Conservation (phyloP, 2,797 vertebrate species). For the Thamnophis elegans region DNA sequence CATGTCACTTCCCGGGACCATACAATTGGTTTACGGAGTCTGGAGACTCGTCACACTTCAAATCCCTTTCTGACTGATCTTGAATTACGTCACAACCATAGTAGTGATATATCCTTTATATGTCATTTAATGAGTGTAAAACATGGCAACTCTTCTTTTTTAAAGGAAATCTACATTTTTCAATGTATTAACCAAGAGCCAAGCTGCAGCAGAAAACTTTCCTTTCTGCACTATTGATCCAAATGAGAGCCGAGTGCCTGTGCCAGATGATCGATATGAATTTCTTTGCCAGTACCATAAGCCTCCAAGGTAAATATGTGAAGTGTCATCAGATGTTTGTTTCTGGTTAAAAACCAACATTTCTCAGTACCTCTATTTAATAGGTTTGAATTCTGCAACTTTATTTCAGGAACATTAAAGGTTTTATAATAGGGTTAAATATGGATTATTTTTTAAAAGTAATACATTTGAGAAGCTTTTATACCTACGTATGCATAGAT, state of each 20-base stretch:
- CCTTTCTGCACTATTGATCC: constrained; percentile 97
- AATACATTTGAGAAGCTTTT: not conserved
- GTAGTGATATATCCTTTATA: not conserved
- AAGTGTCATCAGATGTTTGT: constrained; percentile 1
- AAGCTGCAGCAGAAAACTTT: constrained; percentile 90
- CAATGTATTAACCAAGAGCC: constrained; percentile 93
- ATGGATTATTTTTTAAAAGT: not conserved
- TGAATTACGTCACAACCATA: not conserved
- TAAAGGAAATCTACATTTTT: constrained; percentile 96
- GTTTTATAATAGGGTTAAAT: not conserved
- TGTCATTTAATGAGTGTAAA: not conserved
- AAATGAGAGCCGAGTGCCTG: constrained; percentile 94
- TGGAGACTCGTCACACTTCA: not conserved
- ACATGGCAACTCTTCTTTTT: constrained; percentile 18
- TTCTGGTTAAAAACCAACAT: not conserved
- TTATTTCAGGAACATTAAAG: not conserved
- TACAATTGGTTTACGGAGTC: not conserved
- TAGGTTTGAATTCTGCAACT: not conserved
- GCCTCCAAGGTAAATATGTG: constrained; percentile 83
- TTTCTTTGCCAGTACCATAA: constrained; percentile 91
- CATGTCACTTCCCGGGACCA: not conserved
- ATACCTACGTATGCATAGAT: not conserved
- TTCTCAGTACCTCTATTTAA: not conserved
- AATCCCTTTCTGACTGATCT: not conserved
- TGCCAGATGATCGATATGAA: constrained; percentile 92